Base-by-base conservation (phyloP, 2,888 invertebrate genomes). In the Rhyacophila evoluta region DNA sequence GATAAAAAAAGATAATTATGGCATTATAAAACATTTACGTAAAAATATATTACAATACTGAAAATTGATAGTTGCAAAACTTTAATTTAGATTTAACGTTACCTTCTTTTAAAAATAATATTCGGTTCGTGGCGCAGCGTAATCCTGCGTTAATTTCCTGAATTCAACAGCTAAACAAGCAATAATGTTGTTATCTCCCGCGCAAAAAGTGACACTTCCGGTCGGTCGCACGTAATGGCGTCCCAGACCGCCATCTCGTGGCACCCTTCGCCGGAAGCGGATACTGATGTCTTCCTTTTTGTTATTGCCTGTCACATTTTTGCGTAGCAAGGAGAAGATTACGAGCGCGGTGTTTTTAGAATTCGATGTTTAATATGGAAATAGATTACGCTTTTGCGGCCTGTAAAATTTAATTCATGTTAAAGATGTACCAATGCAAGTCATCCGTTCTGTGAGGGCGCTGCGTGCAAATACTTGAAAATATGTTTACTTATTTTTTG, bases 81-180 rank as follows among this genome's bases (percentile, higher is more conserved):
- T n/a, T n/a, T n/a, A n/a, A n/a, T n/a, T n/a, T 33, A 4, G 2
- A 33, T 33, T 33, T 33, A 4, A 33, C 29, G 2, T 6, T 33
- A 33, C 29, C 29, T 4, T 33, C 29, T 33, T 33, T n/a, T 33
- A 33, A 33, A 33, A 33, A 33, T 33, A 39, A 39, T 39, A 41
- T 41, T 41, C 19, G 55, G 4, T 19, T 55, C 19, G 19, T 10
- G 19, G 25, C 25, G 19, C 19, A 15, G 10, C 55, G 55, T 55
- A 25, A 55, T 55, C 55, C 55, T 8, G 55, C 55, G 5, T 25
- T 55, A 55, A 55, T 55, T 55, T 55, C 55, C 55, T 55, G 55
- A 55, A 55, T 25, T 55, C 55, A 55, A 55, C 55, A 55, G 55
- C 25, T 19, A 55, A 55, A 55, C 55, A 55, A 55, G 55, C 55